Evolutionary conservation across 1,140 invertebrate species (phyloP).

Genomic region (Colletes latitarsis): DNA sequence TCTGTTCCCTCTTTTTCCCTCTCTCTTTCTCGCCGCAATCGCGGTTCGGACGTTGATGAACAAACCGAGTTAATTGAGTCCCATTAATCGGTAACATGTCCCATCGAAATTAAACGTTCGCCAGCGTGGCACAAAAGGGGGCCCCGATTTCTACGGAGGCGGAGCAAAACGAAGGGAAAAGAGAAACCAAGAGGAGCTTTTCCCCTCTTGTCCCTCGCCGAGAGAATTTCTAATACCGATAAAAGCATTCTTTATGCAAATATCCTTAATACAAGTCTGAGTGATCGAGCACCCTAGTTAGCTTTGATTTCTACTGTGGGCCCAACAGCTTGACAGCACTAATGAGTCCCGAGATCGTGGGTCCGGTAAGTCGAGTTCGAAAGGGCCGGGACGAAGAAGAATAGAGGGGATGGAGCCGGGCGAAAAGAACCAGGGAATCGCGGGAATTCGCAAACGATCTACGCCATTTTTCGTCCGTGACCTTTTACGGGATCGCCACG

Average conservation of each 20-base stretch:
- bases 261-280: conserved; percentile 45
- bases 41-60: conserved; percentile 40
- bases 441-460: not conserved
- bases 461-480: not conserved
- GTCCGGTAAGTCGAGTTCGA: conserved; percentile 31
- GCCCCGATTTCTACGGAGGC: not conserved
- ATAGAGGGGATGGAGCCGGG: not conserved
- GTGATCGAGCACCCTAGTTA: conserved; percentile 51
- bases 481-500: too few relatives aligned
- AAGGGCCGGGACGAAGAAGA: conserved; percentile 15
- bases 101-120: conserved; percentile 33
- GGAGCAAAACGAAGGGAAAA: not conserved
- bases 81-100: conserved; percentile 40
- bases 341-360: conserved; percentile 47
- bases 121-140: not conserved
- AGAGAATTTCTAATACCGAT: conserved; percentile 49
- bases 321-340: conserved; percentile 46
- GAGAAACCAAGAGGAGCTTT: not conserved
- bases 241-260: conserved; percentile 44
- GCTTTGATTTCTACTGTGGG: conserved; percentile 42
- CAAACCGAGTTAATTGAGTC: conserved; percentile 39
- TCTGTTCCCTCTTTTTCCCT: not conserved
- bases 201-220: conserved; percentile 4
- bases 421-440: conserved; percentile 16
- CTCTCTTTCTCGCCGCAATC: not conserved